Conservation (phyloP, 35 echinoderm and acorn worm species). For the Chiridota heheva region DNA sequence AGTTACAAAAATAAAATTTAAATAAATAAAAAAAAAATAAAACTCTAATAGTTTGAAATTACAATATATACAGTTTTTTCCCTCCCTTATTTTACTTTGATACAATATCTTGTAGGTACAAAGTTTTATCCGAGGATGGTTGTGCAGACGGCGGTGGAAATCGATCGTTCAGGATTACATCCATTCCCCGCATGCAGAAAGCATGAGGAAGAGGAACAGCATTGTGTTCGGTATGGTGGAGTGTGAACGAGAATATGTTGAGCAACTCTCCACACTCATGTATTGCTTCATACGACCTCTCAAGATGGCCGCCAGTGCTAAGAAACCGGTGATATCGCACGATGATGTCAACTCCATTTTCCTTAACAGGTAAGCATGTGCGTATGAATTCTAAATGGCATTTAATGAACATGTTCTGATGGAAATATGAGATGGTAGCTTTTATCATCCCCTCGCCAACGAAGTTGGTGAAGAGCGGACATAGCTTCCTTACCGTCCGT, state of each 20-base stretch:
- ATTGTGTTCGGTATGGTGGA: constrained; percentile 99
- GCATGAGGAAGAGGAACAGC: constrained; percentile 96
- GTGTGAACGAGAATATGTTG: constrained; percentile 94
- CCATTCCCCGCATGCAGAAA: constrained; percentile 92
- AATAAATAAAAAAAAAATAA: too few relatives aligned
- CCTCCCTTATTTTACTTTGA: too few relatives aligned
- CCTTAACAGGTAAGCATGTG: constrained; percentile 94
- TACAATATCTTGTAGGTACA: constrained; percentile 82
- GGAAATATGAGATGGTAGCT: too few relatives aligned
- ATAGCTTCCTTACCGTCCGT: too few relatives aligned
- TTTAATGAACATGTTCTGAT: too few relatives aligned
- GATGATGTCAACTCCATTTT: constrained; percentile 99
- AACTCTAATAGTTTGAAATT: too few relatives aligned
- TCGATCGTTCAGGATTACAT: constrained; percentile 99
- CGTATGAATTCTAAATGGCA: too few relatives aligned
- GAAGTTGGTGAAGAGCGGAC: too few relatives aligned
- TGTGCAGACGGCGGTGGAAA: constrained; percentile 89
- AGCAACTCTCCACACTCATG: constrained; percentile 90
- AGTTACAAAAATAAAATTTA: too few relatives aligned
- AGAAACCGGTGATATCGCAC: constrained; percentile 95
- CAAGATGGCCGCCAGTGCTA: constrained; percentile 98
- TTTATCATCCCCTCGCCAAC: too few relatives aligned
- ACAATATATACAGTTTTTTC: too few relatives aligned
- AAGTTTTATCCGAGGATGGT: constrained; percentile 96
- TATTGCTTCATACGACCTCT: constrained; percentile 92